phyloP scores from a whole-genome alignment of 2,888 invertebrate species.

The Panopea generosa region DNA sequence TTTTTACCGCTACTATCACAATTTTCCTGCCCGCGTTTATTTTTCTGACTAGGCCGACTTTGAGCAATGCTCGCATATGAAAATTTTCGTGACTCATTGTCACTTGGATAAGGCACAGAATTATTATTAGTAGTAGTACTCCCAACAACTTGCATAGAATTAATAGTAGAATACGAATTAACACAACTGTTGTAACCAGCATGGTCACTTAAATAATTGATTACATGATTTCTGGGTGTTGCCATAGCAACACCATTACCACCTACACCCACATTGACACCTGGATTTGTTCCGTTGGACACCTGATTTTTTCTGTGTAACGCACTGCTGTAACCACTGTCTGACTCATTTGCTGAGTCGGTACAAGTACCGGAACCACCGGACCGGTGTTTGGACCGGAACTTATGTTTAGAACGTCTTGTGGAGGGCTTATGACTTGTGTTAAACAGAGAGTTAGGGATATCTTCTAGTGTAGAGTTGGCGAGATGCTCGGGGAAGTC shows the following conservation, averaged over 20 bases:
- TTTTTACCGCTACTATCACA: conserved; percentile 57
- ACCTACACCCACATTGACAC: conserved; percentile 10
- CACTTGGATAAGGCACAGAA: not conserved
- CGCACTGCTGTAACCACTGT: not conserved
- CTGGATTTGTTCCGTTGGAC: conserved; percentile 66
- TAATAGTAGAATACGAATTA: conserved; percentile 21
- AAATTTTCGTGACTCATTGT: conserved; percentile 23
- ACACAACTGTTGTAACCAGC: conserved; percentile 15
- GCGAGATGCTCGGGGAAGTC: conserved; percentile 81
- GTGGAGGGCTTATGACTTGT: conserved; percentile 3
- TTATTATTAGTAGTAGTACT: not conserved
- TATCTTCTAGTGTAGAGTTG: conserved; percentile 77
- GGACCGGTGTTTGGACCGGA: not conserved
- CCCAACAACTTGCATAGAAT: conserved; percentile 22
- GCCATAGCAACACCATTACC: conserved; percentile 7
- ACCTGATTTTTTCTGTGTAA: conserved; percentile 76
- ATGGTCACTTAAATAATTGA: too few relatives aligned
- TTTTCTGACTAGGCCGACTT: conserved; percentile 61
- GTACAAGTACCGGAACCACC: not conserved
- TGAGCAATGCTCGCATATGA: conserved; percentile 72
- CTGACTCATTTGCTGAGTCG: conserved; percentile 1
- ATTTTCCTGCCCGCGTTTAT: conserved; percentile 35
- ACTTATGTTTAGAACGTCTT: conserved; percentile 6
- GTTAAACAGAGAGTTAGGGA: conserved; percentile 76
- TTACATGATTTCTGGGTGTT: not conserved